A percentile compares a stretch with the other conserved stretches of the same genome.
Conservation (phyloP, 2,888 invertebrate species). For the Agonopterix heracliana region DNA sequence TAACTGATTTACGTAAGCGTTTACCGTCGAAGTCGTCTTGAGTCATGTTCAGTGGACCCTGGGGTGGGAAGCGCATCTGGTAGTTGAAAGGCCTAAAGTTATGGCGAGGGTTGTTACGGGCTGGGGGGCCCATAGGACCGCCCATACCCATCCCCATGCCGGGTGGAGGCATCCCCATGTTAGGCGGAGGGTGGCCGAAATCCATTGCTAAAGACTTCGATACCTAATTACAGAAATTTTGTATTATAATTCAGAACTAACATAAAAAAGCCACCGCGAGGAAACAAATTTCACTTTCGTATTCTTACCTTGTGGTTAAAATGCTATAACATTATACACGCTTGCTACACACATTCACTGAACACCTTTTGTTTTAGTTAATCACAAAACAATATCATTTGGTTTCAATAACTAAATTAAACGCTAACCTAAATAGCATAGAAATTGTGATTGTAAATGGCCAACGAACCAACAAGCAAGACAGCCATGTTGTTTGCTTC, state of each 20-base stretch:
- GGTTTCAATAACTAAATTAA: constrained; percentile 36
- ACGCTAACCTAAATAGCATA: constrained; percentile 41
- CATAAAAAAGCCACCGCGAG: constrained; percentile 9
- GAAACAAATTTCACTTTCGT: constrained; percentile 7
- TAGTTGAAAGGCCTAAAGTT: constrained; percentile 69
- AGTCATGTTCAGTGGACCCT: constrained; percentile 81
- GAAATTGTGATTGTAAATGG: constrained; percentile 21
- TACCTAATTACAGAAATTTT: constrained; percentile 66
- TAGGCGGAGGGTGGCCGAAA: constrained; percentile 68
- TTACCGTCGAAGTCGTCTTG: constrained; percentile 97
- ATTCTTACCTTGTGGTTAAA: constrained; percentile 54
- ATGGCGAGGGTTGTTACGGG: constrained; percentile 66
- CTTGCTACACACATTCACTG: constrained; percentile 38
- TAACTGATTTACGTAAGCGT: constrained; percentile 94
- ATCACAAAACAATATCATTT: constrained; percentile 31
- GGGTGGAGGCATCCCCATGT: constrained; percentile 63
- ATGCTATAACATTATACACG: constrained; percentile 58
- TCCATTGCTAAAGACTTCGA: constrained; percentile 64
- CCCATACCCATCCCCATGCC: constrained; percentile 40
- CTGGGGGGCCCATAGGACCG: constrained; percentile 45
- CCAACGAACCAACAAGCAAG: constrained; percentile 30
- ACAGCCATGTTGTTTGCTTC: constrained; percentile 34
- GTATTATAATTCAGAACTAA: constrained; percentile 36
- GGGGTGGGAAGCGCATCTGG: constrained; percentile 70
- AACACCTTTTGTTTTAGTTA: constrained; percentile 26